Base-by-base conservation (phyloP, 1,140 invertebrate genomes). In the Euborellia annulipes region DNA sequence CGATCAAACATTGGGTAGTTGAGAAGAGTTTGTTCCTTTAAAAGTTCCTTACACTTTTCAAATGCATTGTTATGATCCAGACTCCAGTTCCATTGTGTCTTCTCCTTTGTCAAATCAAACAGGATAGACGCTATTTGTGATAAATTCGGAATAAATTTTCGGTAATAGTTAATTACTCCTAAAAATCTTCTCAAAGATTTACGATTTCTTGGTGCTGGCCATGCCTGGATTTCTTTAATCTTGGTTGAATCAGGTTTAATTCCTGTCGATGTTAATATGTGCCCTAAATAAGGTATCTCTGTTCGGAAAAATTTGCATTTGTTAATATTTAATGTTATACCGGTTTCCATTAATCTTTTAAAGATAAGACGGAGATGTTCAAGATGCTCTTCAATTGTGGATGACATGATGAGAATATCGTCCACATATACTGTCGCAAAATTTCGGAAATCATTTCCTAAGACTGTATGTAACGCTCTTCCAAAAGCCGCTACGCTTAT, bases 161-260 rank as follows among this genome's bases (percentile, higher is more conserved):
- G 37, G 14, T 64, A 42, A 49, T 66, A 65, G 13, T 51, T 65
- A 0, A 63, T 46, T 41, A 64, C 52, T 22, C 56, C 60, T 18
- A 65, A 36, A 17, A 62, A 58, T 36, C 51, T 45, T 48, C 55
- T 41, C 20, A 65, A 14, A 38, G 58, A 52, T 45, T 55, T 49
- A 22, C 55, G 55, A 11, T 4, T 27, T 27, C 23, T 27, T 6
- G 23, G 23, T 27, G 23, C 4, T 27, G 23, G 23, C 23, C 23
- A 27, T 27, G 4, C 11, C 11, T 27, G 23, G 11, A 27, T 27
- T 11, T 27, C 23, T 11, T 4, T 27, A 6, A 27, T 27, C 11
- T 6, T 6, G 23, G 23, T 27, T 27, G 23, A 6, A 11, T 27
- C 23, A 11, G 23, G 23, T 27, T 11, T 11, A 11, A 27, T 27